Evolutionary conservation across 2,888 invertebrate genomes (phyloP).

Genomic region (Romanomermis culicivorax): DNA sequence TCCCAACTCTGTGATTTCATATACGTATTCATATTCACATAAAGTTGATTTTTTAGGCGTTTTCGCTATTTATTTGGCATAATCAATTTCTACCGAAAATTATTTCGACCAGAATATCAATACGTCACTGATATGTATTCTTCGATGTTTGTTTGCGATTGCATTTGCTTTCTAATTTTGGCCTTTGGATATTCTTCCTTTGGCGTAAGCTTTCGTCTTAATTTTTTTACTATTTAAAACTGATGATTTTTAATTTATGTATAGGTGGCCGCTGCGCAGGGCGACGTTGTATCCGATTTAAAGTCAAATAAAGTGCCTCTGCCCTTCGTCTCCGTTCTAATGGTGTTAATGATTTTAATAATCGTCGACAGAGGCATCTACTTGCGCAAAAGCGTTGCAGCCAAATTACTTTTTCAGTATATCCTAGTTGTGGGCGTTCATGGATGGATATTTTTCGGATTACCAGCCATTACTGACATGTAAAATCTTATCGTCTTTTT

Average conservation of each 20-base stretch:
- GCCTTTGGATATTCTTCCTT: constrained; percentile 88
- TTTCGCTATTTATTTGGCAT: too few species aligned
- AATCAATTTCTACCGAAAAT: constrained; percentile 53
- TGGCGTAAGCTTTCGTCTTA: constrained; percentile 34
- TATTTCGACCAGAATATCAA: constrained; percentile 54
- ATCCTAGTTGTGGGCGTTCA: constrained; percentile 71
- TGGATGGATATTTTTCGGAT: constrained; percentile 86
- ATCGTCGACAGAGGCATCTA: constrained; percentile 86
- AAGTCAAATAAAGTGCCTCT: constrained; percentile 46
- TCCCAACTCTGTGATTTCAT: too few species aligned
- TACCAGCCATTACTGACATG: constrained; percentile 80
- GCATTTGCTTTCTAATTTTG: constrained; percentile 83
- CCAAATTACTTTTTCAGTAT: constrained; percentile 57
- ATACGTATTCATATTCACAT: too few species aligned
- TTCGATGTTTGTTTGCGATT: constrained; percentile 94
- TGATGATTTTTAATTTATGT: neutral
- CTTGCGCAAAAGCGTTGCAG: constrained; percentile 69
- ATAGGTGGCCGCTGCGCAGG: neutral
- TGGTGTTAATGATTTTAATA: constrained; percentile 78
- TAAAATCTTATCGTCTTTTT: too few species aligned
- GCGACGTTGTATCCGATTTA: constrained; percentile 26
- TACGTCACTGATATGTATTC: constrained; percentile 72
- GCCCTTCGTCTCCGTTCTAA: constrained; percentile 80
- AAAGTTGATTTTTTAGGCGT: too few species aligned
- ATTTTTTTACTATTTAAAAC: neutral